Evolutionary conservation across 2,113 vertebrate genomes (phyloP).

Genomic region (Dasyprocta punctata): DNA sequence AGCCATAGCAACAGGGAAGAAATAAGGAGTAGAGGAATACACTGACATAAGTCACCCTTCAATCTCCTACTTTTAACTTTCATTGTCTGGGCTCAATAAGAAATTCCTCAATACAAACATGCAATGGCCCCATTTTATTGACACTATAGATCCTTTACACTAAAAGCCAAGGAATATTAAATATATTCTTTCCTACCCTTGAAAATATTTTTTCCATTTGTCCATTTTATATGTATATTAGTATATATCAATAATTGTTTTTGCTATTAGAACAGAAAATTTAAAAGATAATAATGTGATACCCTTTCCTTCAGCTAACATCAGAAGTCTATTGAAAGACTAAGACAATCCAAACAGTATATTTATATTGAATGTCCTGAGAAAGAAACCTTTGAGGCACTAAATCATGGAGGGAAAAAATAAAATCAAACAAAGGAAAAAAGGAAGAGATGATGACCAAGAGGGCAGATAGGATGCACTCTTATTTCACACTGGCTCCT

Average conservation of each 20-base stretch:
- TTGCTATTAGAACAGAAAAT: not conserved
- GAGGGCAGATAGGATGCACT: not conserved
- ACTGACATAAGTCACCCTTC: not conserved
- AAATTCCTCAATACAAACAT: not conserved
- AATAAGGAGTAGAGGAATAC: no score
- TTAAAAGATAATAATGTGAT: not conserved
- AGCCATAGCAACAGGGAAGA: not conserved
- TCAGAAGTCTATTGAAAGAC: not conserved
- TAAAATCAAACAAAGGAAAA: not conserved
- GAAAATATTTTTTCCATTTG: not conserved
- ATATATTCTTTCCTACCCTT: not conserved
- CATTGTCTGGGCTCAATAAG: not conserved
- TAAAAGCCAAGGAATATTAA: not conserved
- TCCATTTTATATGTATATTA: not conserved
- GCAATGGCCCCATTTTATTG: not conserved
- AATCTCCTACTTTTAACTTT: not conserved
- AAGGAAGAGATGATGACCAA: not conserved
- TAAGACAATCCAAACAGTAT: not conserved
- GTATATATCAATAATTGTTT: not conserved
- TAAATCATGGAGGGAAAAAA: rapidly evolving
- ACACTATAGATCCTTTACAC: rapidly evolving
- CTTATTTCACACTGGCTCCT: not conserved
- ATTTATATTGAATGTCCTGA: not conserved
- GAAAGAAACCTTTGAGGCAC: not conserved
- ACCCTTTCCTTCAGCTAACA: not conserved